Percentiles rank a stretch among this genome's conserved stretches.
Conservation (phyloP, 2,888 invertebrate species). For the Polydrusus cervinus region DNA sequence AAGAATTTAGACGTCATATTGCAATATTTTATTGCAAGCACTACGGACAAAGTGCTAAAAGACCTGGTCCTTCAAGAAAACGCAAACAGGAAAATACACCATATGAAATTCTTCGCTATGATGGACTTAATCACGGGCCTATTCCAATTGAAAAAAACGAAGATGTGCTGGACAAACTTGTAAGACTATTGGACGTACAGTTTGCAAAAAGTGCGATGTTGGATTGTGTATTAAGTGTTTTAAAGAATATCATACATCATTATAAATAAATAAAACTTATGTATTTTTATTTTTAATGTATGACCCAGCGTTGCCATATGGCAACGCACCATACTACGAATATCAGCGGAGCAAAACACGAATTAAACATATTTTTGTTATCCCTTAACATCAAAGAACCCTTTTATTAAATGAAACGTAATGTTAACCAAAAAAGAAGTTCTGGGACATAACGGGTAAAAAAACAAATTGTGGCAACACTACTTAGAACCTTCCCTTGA, state of each 20-base stretch:
- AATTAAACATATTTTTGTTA: neutral
- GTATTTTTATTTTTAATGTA: neutral
- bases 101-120: neutral
- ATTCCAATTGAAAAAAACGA: constrained; percentile 3
- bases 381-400: neutral
- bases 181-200: neutral
- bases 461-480: too few relatives aligned
- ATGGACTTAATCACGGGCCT: neutral
- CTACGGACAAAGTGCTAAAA: neutral
- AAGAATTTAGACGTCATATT: neutral
- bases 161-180: constrained; percentile 5
- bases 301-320: constrained; percentile 3
- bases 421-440: neutral
- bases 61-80: constrained; percentile 1
- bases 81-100: neutral
- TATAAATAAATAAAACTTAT: constrained; percentile 2
- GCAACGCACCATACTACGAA: neutral
- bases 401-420: neutral
- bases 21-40: constrained; percentile 4
- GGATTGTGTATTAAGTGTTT: constrained; percentile 6
- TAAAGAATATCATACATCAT: neutral
- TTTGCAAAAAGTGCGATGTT: neutral
- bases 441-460: constrained; percentile 2
- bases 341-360: neutral
- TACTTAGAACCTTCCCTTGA: too few relatives aligned